These are phyloP conservation scores for Poecilia gillii DNA, from an alignment of 2,797 vertebrate genomes.

Conservation along the genomic window DNA sequence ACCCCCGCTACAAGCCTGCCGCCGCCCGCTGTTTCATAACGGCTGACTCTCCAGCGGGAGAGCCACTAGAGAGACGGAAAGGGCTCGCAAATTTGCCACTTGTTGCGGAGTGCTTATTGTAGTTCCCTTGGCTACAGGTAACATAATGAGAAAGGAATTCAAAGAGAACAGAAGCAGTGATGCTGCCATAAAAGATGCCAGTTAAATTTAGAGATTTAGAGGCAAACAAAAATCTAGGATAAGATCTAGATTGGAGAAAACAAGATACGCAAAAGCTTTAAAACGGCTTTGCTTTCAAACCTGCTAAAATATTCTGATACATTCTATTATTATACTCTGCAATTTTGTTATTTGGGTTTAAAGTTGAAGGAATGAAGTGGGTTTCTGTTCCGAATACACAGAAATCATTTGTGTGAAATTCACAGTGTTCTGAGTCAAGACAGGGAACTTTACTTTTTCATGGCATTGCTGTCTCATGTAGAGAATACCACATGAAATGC, in stretches of 20 bases:
- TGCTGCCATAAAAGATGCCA: constrained; percentile 4
- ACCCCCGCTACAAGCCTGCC: constrained; percentile 15
- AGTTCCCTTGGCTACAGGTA: constrained; percentile 36
- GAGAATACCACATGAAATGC: neutral
- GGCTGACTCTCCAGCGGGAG: constrained; percentile 47
- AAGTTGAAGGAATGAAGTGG: neutral
- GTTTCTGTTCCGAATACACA: neutral
- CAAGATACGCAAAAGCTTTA: neutral
- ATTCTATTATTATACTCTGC: neutral
- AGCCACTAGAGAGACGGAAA: constrained; percentile 31
- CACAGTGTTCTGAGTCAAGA: neutral
- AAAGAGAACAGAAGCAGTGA: constrained; percentile 25
- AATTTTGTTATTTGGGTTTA: neutral
- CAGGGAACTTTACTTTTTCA: neutral
- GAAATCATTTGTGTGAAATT: neutral
- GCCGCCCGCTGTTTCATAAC: constrained; percentile 42
- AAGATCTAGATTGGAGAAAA: neutral
- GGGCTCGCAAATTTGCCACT: constrained; percentile 39
- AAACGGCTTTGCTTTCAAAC: neutral
- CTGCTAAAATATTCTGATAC: neutral
- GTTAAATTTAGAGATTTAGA: neutral
- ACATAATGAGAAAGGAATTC: constrained; percentile 21
- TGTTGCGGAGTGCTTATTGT: constrained; percentile 42
- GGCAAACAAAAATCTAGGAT: constrained; percentile 8
- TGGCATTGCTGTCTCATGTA: neutral